phyloP scores from a whole-genome alignment of 2,797 vertebrate species.

The Manis pentadactyla region DNA sequence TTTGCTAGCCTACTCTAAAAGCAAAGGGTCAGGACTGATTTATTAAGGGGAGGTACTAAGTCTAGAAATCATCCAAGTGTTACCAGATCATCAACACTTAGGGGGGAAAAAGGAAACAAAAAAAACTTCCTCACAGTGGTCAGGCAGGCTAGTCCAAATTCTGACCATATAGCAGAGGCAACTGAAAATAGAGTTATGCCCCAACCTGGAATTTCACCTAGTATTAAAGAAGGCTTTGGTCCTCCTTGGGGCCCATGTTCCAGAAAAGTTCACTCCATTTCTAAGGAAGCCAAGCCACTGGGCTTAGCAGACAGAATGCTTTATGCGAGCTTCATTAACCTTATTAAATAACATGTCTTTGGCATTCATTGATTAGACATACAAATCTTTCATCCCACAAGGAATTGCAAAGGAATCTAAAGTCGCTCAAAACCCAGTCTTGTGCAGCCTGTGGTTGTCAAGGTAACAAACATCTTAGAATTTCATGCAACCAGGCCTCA shows the following conservation, averaged over 20 bases:
- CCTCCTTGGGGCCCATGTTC: background rate
- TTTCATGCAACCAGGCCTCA: constrained; percentile 49
- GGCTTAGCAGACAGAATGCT: constrained; percentile 36
- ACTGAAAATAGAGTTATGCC: background rate
- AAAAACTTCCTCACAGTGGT: background rate
- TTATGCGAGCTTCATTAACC: constrained; percentile 67
- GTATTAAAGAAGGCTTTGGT: background rate
- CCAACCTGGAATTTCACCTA: constrained; percentile 6
- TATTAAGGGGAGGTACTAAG: background rate
- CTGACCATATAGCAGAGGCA: background rate
- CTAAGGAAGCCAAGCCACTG: constrained; percentile 41
- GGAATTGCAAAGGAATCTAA: constrained; percentile 62
- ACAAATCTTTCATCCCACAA: constrained; percentile 73
- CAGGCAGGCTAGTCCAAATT: background rate
- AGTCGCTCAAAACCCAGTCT: constrained; percentile 62
- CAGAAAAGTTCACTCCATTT: constrained; percentile 27
- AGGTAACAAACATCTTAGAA: constrained; percentile 69
- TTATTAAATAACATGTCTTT: constrained; percentile 74
- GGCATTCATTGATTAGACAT: constrained; percentile 72
- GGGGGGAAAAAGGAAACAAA: too few species aligned
- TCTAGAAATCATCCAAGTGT: background rate
- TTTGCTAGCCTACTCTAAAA: background rate
- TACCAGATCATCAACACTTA: background rate
- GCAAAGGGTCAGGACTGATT: background rate
- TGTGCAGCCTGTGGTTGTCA: constrained; percentile 72